Evolutionary conservation across 2,888 invertebrate species (phyloP), one percentile per base, ranked within the genome.

Genomic region (Lasioglossum villosulum): DNA sequence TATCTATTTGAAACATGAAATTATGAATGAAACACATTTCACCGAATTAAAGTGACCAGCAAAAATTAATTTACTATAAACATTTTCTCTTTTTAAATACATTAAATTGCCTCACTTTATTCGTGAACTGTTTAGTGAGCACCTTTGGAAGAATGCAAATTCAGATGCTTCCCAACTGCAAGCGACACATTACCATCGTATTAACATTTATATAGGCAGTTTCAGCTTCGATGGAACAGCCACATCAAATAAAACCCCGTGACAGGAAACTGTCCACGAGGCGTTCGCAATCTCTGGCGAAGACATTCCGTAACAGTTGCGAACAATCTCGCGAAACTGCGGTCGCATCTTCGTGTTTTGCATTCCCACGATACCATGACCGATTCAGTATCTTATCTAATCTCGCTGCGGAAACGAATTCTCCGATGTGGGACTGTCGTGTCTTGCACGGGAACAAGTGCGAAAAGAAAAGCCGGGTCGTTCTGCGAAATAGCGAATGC

Each of bases 381-480:
- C 6, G 71, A 80, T 71, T 42, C 63, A 2, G 12, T 66, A 75
- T 37, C 27, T 48, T 63, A 75, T 71, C 75, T 80, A 75, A 83
- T 83, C 59, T 70, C 14, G 12, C 27, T 8, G 75, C 27, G 48
- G 45, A 73, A 77, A 70, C 39, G 70, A 73, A 66, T 72, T 66
- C 72, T 10, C 34, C 72, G 72, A 59, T 45, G 45, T 16, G 37
- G 59, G 23, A 30, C 4, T 6, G 23, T 39, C 4, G 30, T 14
- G 59, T 59, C 5, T 2, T 2, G 59, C 14, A 23, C 14, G 30
- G 27, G 42, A n/a, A 30, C 34, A n/a, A 68, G 5, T 10, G 16
- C 6, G n/a, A n/a, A 16, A n/a, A 14, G 19, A 37, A 30, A 45
- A 78, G 48, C 16, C n/a, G 27, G 74, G n/a, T 39, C 70, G 45